phyloP scores from a whole-genome alignment of 2,888 invertebrate genomes.

The Allophyes oxyacanthae region DNA sequence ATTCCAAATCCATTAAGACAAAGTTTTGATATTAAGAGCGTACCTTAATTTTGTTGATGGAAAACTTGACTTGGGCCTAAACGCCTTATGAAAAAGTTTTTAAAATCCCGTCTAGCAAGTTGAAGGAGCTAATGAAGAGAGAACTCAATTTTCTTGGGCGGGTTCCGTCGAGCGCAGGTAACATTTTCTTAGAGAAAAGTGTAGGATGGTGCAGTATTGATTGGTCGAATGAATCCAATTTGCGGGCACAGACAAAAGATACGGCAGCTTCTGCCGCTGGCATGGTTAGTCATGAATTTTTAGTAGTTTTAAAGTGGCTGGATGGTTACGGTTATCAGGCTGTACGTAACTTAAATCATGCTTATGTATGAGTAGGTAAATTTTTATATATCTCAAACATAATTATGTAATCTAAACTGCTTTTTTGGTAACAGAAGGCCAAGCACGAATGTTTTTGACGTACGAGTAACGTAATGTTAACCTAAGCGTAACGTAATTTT shows the following conservation, averaged over 20 bases:
- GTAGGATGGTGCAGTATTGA: conserved; percentile 64
- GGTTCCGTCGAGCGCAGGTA: conserved; percentile 55
- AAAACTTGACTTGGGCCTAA: conserved; percentile 81
- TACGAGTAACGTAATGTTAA: too few relatives aligned
- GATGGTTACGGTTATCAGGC: conserved; percentile 1
- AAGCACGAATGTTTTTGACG: too few relatives aligned
- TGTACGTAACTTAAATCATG: background rate
- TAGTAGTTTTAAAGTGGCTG: conserved; percentile 6
- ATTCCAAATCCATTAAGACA: conserved; percentile 85
- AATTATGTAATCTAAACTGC: too few relatives aligned
- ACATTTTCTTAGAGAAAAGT: conserved; percentile 34
- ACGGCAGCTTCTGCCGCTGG: conserved; percentile 11
- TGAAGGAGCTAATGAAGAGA: conserved; percentile 80
- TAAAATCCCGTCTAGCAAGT: conserved; percentile 71
- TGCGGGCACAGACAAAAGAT: conserved; percentile 56
- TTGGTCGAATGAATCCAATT: conserved; percentile 76
- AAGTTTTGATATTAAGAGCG: conserved; percentile 85
- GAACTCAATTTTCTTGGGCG: conserved; percentile 77
- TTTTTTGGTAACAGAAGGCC: too few relatives aligned
- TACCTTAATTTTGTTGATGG: conserved; percentile 87
- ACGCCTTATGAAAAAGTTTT: conserved; percentile 80
- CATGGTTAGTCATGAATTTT: conserved; percentile 3
- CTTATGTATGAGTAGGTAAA: too few relatives aligned
- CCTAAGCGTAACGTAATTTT: too few relatives aligned
- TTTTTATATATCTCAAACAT: too few relatives aligned